phyloP scores from a whole-genome alignment of 2,113 vertebrate species.

The Tachysurus fulvidraco region DNA sequence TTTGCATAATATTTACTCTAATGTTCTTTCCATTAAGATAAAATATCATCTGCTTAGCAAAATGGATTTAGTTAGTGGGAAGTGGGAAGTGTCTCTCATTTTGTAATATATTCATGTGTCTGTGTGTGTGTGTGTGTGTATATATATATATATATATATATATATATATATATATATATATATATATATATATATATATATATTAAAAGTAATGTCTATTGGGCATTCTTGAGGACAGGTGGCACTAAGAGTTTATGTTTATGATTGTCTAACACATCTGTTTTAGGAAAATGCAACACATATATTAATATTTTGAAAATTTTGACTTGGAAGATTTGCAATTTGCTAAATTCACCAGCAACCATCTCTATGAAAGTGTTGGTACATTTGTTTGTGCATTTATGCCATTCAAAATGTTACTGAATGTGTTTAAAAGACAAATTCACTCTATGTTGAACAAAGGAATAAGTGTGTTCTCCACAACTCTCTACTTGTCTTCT shows the following conservation, averaged over 20 bases:
- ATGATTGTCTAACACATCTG: conserved; percentile 47
- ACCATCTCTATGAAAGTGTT: neutral
- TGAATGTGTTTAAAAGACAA: neutral
- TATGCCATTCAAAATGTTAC: conserved; percentile 3
- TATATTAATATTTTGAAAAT: conserved; percentile 25
- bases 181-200: no score
- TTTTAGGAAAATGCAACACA: conserved; percentile 34
- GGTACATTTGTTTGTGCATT: neutral
- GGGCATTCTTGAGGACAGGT: conserved; percentile 19
- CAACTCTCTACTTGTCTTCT: neutral
- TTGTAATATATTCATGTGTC: neutral
- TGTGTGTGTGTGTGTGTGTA: no score
- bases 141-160: no score
- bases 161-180: no score
- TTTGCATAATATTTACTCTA: conserved; percentile 77
- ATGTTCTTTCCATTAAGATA: conserved; percentile 75
- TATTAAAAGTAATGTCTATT: conserved; percentile 21
- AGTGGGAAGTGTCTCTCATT: neutral
- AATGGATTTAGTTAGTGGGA: conserved; percentile 58
- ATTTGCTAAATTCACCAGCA: neutral
- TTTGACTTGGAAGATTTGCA: neutral
- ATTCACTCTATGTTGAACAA: neutral
- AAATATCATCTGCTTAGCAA: conserved; percentile 72
- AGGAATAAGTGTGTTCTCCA: neutral
- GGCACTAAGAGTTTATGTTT: conserved; percentile 36